Evolutionary conservation across 2,888 invertebrate species (phyloP).

Genomic region (Acanthoscelides obtectus): DNA sequence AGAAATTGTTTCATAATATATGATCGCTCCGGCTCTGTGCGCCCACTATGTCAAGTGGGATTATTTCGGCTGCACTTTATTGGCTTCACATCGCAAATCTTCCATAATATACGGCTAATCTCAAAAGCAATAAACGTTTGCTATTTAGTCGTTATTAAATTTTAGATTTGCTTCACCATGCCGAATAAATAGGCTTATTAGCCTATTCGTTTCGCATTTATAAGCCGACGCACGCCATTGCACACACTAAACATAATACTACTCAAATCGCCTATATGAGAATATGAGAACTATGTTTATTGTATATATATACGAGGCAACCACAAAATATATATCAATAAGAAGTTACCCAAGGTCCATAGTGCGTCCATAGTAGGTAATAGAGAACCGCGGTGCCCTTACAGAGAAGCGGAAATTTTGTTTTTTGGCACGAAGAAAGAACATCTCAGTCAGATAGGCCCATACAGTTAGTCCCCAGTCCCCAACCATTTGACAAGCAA

Average conservation of each 20-base stretch:
- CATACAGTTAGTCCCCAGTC: no score
- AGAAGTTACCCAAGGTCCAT: no score
- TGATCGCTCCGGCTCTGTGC: constrained; percentile 1
- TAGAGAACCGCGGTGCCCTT: no score
- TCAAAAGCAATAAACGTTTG: constrained; percentile 12
- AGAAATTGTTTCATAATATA: constrained; percentile 10
- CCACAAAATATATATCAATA: no score
- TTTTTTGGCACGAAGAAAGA: no score
- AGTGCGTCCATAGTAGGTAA: no score
- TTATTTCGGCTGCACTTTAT: constrained; percentile 6
- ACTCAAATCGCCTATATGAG: no score
- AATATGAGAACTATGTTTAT: no score
- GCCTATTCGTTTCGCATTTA: constrained; percentile 1
- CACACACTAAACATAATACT: background rate
- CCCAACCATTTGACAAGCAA: no score
- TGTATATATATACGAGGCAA: no score
- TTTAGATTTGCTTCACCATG: constrained; percentile 11
- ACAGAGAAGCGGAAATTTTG: no score
- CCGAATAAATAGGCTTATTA: constrained; percentile 3
- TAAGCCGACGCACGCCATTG: background rate
- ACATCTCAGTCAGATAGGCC: no score
- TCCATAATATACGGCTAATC: constrained; percentile 8
- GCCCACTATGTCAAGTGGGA: constrained; percentile 3
- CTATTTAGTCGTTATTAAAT: constrained; percentile 12
- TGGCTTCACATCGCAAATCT: constrained; percentile 6